These are phyloP conservation scores for Latrodectus elegans DNA, from an alignment of 2,888 invertebrate species.

Conservation along the genomic window DNA sequence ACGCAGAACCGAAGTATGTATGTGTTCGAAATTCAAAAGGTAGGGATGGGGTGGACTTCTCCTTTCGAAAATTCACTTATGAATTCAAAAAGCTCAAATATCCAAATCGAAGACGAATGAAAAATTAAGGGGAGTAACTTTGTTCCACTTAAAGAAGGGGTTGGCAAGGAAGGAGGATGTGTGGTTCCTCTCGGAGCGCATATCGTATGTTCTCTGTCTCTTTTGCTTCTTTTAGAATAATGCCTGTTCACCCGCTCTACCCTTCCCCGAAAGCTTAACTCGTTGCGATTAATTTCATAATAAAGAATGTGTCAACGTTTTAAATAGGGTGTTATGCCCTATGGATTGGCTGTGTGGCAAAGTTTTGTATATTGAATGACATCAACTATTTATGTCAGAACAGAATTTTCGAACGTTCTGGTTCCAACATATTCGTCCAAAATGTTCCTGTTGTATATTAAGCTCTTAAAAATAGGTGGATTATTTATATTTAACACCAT, in stretches of 20 bases:
- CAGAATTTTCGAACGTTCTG: not conserved
- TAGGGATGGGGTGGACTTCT: not conserved
- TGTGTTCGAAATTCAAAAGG: constrained; percentile 5
- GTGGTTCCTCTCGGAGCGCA: not conserved
- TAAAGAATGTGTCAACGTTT: constrained; percentile 60
- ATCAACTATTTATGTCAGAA: not conserved
- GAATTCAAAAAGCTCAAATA: constrained; percentile 68
- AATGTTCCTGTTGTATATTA: too few relatives aligned
- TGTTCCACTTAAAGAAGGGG: constrained; percentile 7
- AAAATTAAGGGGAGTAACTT: constrained; percentile 65
- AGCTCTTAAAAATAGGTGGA: too few relatives aligned
- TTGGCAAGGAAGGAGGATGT: not conserved
- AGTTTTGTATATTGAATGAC: constrained; percentile 2
- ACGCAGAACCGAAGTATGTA: too few relatives aligned
- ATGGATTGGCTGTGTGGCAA: constrained; percentile 16
- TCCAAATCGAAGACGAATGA: constrained; percentile 64
- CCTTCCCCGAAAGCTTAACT: constrained; percentile 9
- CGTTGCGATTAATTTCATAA: constrained; percentile 65
- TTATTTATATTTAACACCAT: too few relatives aligned
- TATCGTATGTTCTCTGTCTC: constrained; percentile 35
- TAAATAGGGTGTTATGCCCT: constrained; percentile 15
- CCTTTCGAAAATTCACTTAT: constrained; percentile 54
- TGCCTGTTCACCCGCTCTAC: constrained; percentile 8
- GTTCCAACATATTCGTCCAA: too few relatives aligned
- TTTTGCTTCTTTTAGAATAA: not conserved